Percentiles rank a stretch among this genome's conserved stretches.
These are phyloP conservation scores for Drosophila imparisetae DNA, from an alignment of 2,888 invertebrate species.

Conservation along the genomic window DNA sequence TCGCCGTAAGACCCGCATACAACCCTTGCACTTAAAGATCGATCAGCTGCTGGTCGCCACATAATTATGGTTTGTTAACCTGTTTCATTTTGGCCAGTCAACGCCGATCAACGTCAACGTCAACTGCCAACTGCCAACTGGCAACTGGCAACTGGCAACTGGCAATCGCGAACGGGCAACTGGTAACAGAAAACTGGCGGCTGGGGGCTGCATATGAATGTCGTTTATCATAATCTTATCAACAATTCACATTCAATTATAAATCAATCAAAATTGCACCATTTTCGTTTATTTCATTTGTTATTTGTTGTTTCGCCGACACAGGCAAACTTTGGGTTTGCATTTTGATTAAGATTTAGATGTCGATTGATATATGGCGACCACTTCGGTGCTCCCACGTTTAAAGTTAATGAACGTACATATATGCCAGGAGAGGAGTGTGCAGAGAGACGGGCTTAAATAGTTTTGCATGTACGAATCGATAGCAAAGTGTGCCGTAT, in stretches of 20 bases:
- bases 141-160: constrained; percentile 29
- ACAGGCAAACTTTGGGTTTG: constrained; percentile 50
- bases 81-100: constrained; percentile 65
- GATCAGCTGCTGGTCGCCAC: constrained; percentile 19
- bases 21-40: neutral
- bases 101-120: constrained; percentile 66
- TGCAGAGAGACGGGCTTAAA: constrained; percentile 32
- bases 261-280: constrained; percentile 83
- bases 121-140: constrained; percentile 47
- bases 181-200: neutral
- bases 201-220: constrained; percentile 65
- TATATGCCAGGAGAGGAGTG: neutral
- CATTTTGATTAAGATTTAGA: constrained; percentile 44
- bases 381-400: constrained; percentile 71
- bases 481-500: constrained; percentile 16
- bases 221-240: constrained; percentile 83
- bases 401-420: constrained; percentile 51
- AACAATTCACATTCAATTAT: constrained; percentile 83
- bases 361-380: constrained; percentile 69
- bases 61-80: constrained; percentile 74
- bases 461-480: constrained; percentile 44
- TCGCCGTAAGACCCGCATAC: neutral
- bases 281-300: constrained; percentile 69
- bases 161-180: constrained; percentile 6
- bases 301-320: constrained; percentile 69